phyloP scores from a whole-genome alignment of 2,888 invertebrate species.

The Ennomos fuscantarius region DNA sequence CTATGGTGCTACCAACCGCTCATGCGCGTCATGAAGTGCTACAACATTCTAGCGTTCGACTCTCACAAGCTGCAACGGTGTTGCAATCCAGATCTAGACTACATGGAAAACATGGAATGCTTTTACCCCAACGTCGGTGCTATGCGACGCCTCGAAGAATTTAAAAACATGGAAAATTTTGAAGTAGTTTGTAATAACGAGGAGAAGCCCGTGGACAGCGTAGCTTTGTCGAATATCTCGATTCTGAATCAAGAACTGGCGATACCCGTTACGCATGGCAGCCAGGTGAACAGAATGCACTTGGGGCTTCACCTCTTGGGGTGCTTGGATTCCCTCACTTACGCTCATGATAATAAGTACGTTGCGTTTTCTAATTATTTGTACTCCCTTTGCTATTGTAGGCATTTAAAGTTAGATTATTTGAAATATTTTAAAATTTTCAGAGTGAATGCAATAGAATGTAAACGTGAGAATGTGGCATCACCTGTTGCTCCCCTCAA shows the following conservation, averaged over 20 bases:
- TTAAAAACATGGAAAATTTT: conserved; percentile 68
- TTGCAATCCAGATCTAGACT: conserved; percentile 68
- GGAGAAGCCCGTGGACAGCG: conserved; percentile 57
- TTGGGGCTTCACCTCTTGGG: conserved; percentile 96
- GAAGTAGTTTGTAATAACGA: conserved; percentile 63
- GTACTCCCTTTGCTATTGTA: too few relatives aligned
- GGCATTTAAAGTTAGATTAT: too few relatives aligned
- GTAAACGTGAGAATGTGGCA: conserved; percentile 60
- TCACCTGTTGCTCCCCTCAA: conserved; percentile 78
- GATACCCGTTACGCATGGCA: conserved; percentile 89
- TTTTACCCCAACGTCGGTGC: conserved; percentile 66
- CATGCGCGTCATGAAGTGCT: conserved; percentile 88
- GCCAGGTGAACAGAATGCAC: conserved; percentile 92
- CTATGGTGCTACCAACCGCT: conserved; percentile 95
- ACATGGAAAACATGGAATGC: conserved; percentile 37
- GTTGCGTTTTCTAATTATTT: conserved; percentile 31
- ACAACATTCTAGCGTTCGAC: conserved; percentile 93
- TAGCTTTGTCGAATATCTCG: conserved; percentile 79
- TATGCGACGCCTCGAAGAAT: conserved; percentile 75
- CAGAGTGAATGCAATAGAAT: conserved; percentile 63
- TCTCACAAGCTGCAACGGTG: conserved; percentile 78
- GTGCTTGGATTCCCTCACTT: conserved; percentile 94
- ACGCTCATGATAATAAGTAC: conserved; percentile 90
- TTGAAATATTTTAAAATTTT: neutral
- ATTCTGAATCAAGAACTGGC: conserved; percentile 93